These are phyloP conservation scores for Altica lythri DNA, from an alignment of 2,888 invertebrate species.

Conservation along the genomic window DNA sequence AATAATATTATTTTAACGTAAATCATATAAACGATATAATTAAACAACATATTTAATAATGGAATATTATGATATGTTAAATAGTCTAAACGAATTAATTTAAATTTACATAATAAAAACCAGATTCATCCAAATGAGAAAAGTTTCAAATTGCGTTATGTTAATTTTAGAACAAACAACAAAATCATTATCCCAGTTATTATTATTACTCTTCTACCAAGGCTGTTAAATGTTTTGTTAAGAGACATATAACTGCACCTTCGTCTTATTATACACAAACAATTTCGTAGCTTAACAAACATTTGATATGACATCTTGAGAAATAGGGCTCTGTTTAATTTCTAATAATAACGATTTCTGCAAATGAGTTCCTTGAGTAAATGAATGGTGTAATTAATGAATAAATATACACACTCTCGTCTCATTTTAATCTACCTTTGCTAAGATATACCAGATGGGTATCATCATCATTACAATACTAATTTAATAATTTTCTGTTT, in stretches of 20 bases:
- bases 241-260: conserved; percentile 8
- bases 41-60: no score
- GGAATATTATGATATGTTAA: no score
- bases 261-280: conserved; percentile 3
- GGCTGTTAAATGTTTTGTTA: conserved; percentile 5
- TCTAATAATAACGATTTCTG: conserved; percentile 8
- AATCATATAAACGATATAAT: no score
- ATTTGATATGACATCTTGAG: conserved; percentile 4
- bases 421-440: no score
- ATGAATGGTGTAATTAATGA: conserved; percentile 17
- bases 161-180: not conserved
- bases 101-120: no score
- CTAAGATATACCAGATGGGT: no score
- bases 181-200: not conserved
- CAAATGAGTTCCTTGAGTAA: conserved; percentile 6
- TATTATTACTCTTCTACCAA: conserved; percentile 1
- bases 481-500: no score
- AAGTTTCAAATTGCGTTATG: not conserved
- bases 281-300: conserved; percentile 12
- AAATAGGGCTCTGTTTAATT: conserved; percentile 13
- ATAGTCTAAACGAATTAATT: no score
- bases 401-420: no score
- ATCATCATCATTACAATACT: no score
- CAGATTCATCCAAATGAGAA: no score
- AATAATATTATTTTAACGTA: no score